A percentile compares a stretch with the other conserved stretches of the same genome.
These are phyloP conservation scores for Polymixis lichenea DNA, from an alignment of 2,888 invertebrate genomes.

Conservation along the genomic window DNA sequence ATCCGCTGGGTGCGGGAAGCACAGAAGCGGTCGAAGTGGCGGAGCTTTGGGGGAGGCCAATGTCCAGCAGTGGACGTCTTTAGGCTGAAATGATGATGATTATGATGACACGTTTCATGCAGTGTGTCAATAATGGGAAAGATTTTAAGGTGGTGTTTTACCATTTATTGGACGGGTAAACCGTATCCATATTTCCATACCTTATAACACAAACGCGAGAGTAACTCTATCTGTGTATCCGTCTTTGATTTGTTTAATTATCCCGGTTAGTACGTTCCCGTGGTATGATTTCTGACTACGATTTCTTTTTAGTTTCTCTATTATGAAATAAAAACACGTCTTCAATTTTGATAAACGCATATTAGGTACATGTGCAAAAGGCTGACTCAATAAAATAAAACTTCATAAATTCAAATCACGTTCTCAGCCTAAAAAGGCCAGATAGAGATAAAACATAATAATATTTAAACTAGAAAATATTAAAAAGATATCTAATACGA, in stretches of 20 bases:
- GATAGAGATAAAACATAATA: constrained; percentile 16
- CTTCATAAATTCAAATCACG: constrained; percentile 35
- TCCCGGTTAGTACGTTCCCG: background rate
- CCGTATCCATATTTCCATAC: background rate
- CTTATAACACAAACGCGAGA: background rate
- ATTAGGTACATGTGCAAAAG: constrained; percentile 12
- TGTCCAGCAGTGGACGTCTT: too few relatives aligned
- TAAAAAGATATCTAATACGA: constrained; percentile 29
- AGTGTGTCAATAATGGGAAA: background rate
- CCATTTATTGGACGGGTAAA: background rate
- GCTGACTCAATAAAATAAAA: constrained; percentile 19
- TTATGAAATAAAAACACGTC: constrained; percentile 10
- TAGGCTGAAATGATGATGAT: too few relatives aligned
- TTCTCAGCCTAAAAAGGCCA: constrained; percentile 17
- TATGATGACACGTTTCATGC: too few relatives aligned
- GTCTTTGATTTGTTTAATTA: background rate
- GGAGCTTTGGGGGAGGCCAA: too few relatives aligned
- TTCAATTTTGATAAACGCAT: background rate
- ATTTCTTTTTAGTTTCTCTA: background rate
- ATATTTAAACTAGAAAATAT: constrained; percentile 27
- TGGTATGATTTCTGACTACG: background rate
- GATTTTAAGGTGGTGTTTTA: background rate
- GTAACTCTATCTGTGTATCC: background rate
- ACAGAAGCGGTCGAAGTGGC: too few relatives aligned
- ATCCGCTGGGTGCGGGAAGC: too few relatives aligned